These are phyloP conservation scores for Muntiacus reevesi DNA, from an alignment of 2,113 vertebrate genomes.

Conservation along the genomic window DNA sequence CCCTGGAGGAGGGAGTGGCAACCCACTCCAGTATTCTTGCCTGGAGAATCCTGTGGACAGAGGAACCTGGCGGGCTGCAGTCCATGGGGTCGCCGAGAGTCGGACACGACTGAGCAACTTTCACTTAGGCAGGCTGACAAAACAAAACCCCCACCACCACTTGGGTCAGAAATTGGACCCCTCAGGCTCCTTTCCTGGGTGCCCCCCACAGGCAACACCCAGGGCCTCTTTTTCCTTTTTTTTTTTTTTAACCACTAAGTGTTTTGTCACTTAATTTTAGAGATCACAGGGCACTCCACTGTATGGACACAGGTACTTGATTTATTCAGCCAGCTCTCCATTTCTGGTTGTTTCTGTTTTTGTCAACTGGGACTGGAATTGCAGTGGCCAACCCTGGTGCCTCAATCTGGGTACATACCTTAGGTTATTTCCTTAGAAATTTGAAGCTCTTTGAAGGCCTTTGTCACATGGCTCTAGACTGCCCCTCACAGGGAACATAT, in stretches of 20 bases:
- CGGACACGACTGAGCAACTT: accelerated
- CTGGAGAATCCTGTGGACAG: not conserved
- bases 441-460: not conserved
- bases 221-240: accelerated
- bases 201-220: accelerated
- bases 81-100: not conserved
- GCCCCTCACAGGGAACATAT: not conserved
- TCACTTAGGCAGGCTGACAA: not conserved
- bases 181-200: not conserved
- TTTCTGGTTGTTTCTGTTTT: not conserved
- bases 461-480: not conserved
- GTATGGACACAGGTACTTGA: not conserved
- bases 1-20: not conserved
- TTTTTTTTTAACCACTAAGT: not conserved
- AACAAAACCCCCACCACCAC: no score
- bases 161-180: not conserved
- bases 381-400: not conserved
- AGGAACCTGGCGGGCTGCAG: not conserved
- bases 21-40: not conserved
- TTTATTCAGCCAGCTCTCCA: not conserved
- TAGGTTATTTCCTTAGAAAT: not conserved
- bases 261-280: not conserved
- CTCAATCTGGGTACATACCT: not conserved
- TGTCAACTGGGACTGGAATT: not conserved
- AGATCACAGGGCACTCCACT: not conserved